These are phyloP conservation scores for Electrophaes corylata DNA, from an alignment of 2,888 invertebrate species.

Conservation along the genomic window DNA sequence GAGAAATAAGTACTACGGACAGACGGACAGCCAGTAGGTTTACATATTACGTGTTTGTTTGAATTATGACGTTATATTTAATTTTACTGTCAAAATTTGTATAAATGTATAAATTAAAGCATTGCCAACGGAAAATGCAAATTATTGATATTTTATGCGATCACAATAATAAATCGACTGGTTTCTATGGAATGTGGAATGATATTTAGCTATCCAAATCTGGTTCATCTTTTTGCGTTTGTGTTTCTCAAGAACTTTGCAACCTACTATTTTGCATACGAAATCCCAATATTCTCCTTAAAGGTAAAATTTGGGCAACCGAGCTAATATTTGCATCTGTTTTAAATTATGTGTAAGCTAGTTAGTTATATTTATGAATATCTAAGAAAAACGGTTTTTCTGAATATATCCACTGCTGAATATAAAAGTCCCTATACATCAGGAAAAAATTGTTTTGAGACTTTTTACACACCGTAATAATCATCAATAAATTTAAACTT, in stretches of 20 bases:
- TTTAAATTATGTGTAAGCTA: too few relatives aligned
- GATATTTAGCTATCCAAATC: conserved; percentile 43
- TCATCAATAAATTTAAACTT: too few relatives aligned
- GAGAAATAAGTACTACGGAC: not conserved
- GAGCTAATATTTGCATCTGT: too few relatives aligned
- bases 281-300: not conserved
- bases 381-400: too few relatives aligned
- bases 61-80: not conserved
- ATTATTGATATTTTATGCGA: conserved; percentile 44
- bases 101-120: not conserved
- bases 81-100: not conserved
- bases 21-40: not conserved
- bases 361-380: too few relatives aligned
- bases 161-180: conserved; percentile 41
- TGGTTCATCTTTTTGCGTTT: conserved; percentile 37
- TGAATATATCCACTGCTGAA: too few relatives aligned
- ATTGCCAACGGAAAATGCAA: conserved; percentile 45
- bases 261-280: too few relatives aligned
- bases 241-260: conserved; percentile 45
- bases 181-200: conserved; percentile 53
- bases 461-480: too few relatives aligned
- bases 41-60: not conserved
- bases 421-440: too few relatives aligned
- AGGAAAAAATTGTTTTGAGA: too few relatives aligned
- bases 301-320: too few relatives aligned